Percentiles rank a stretch among this genome's conserved stretches.
Conservation (phyloP, 2,888 invertebrate species). For the Philaethria dido region DNA sequence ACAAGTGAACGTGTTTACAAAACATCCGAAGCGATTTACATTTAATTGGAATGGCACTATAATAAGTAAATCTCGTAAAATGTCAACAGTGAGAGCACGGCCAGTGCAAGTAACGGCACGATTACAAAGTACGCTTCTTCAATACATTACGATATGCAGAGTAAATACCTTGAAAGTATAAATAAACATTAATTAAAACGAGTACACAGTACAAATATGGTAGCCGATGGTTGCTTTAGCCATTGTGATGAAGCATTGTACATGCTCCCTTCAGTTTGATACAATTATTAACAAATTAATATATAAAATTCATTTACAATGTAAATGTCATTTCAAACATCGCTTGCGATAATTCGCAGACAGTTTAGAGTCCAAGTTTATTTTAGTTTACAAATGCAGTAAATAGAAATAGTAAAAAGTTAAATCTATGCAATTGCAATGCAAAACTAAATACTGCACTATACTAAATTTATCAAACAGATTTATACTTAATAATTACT, state of each 20-base stretch:
- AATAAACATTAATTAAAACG: conserved; percentile 43
- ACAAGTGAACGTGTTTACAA: conserved; percentile 15
- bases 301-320: conserved; percentile 11
- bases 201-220: conserved; percentile 36
- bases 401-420: background rate
- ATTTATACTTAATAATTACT: background rate
- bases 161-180: conserved; percentile 46
- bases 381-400: background rate
- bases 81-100: conserved; percentile 43
- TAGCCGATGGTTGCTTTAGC: conserved; percentile 38
- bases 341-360: conserved; percentile 8
- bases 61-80: conserved; percentile 44
- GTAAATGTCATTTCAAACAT: conserved; percentile 11
- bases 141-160: conserved; percentile 46
- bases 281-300: conserved; percentile 15
- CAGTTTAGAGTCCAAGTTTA: conserved; percentile 16
- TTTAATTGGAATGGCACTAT: conserved; percentile 48
- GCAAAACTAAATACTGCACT: background rate
- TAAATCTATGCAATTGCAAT: background rate
- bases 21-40: conserved; percentile 10
- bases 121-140: conserved; percentile 46
- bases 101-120: conserved; percentile 25
- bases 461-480: background rate
- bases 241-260: conserved; percentile 41
- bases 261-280: conserved; percentile 35